phyloP scores from a whole-genome alignment of 2,888 invertebrate species.

The Drosophila bunnanda region DNA sequence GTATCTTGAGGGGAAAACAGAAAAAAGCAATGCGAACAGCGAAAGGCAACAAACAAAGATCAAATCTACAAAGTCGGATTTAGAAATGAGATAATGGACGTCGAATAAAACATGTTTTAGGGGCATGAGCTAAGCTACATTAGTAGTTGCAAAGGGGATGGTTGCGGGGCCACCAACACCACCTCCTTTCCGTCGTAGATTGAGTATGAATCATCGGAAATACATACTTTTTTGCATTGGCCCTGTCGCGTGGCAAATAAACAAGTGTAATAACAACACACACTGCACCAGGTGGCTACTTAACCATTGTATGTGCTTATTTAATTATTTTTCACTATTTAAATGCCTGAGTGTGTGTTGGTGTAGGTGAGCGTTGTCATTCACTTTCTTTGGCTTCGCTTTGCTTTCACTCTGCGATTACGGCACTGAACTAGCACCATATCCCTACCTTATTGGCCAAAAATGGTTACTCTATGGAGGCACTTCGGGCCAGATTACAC shows the following conservation, averaged over 20 bases:
- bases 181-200: constrained; percentile 1
- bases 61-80: constrained; percentile 5
- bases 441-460: constrained; percentile 23
- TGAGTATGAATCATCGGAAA: constrained; percentile 42
- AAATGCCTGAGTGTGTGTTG: constrained; percentile 8
- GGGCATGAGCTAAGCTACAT: constrained; percentile 5
- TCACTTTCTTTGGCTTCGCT: constrained; percentile 38
- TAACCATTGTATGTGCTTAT: constrained; percentile 15
- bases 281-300: constrained; percentile 9
- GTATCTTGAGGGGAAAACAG: constrained; percentile 15
- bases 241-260: constrained; percentile 29
- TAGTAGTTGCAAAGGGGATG: constrained; percentile 7
- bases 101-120: constrained; percentile 37
- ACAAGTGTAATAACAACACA: constrained; percentile 1
- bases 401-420: constrained; percentile 18
- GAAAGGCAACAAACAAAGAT: constrained; percentile 8
- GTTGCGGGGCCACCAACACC: constrained; percentile 17
- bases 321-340: constrained; percentile 30
- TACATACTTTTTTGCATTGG: constrained; percentile 3
- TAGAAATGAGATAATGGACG: constrained; percentile 37
- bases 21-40: neutral
- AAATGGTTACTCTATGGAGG: neutral
- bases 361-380: constrained; percentile 8
- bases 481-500: constrained; percentile 9
- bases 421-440: neutral